Conservation (phyloP, 1,140 invertebrate species). For the Caenorhabditis tropicalis region DNA sequence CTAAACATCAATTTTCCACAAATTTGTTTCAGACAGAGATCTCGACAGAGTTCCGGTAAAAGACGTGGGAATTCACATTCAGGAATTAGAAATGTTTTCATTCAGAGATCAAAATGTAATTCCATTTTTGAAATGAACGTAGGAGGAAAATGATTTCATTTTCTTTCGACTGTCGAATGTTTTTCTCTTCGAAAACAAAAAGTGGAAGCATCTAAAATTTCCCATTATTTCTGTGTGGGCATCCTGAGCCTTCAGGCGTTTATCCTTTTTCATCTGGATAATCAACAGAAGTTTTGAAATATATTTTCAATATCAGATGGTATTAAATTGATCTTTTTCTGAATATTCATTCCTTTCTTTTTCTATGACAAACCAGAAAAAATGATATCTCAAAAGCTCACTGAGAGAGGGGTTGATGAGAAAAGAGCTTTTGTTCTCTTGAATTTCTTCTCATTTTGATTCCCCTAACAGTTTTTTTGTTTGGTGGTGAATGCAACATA, state of each 20-base stretch:
- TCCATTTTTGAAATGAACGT: not conserved
- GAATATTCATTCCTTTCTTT: too few relatives aligned
- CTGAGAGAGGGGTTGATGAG: too few relatives aligned
- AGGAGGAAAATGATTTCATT: not conserved
- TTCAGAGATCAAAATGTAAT: not conserved
- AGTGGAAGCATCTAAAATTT: too few relatives aligned
- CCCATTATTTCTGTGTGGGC: too few relatives aligned
- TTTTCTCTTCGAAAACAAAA: too few relatives aligned
- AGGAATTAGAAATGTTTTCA: not conserved
- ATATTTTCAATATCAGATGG: not conserved
- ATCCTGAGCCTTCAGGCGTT: too few relatives aligned
- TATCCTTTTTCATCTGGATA: not conserved
- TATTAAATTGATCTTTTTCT: too few relatives aligned
- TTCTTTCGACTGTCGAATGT: not conserved
- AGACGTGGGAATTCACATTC: not conserved
- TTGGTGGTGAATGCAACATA: conserved; percentile 6
- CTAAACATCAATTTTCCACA: not conserved
- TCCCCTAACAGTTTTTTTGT: not conserved
- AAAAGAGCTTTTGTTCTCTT: too few relatives aligned
- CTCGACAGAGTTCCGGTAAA: not conserved
- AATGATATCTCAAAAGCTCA: too few relatives aligned
- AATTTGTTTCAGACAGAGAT: not conserved
- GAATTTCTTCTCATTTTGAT: not conserved
- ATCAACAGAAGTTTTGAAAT: too few relatives aligned
- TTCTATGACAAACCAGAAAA: too few relatives aligned